Evolutionary conservation across 2,797 vertebrate species (phyloP).

Genomic region (Heterohyrax brucei): DNA sequence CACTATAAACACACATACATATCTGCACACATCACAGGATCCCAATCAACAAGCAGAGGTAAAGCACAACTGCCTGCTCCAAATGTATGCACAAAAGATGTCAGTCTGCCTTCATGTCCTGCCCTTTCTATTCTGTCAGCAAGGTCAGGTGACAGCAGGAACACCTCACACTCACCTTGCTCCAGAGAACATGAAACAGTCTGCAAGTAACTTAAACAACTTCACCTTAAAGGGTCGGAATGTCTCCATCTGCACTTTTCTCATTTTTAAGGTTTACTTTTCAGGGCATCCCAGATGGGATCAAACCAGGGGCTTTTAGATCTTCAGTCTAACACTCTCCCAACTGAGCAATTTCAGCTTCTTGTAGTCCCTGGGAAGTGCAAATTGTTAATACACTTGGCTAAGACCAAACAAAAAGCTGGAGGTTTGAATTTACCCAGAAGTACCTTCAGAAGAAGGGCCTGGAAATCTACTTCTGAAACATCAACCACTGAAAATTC

Average conservation of each 20-base stretch:
- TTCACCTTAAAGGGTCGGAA: neutral
- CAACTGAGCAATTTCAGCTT: neutral
- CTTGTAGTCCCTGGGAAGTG: neutral
- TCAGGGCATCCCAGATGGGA: neutral
- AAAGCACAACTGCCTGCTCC: neutral
- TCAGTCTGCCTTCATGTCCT: neutral
- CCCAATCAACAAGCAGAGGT: constrained; percentile 7
- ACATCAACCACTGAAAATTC: neutral
- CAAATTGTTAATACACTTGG: neutral
- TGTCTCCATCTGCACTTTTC: neutral
- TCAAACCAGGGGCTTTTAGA: neutral
- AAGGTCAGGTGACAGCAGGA: neutral
- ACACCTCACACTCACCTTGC: neutral
- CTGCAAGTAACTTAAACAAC: neutral
- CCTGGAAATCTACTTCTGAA: neutral
- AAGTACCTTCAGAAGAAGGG: neutral
- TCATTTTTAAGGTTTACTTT: constrained; percentile 28
- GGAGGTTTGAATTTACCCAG: neutral
- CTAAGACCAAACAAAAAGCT: neutral
- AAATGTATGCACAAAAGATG: neutral
- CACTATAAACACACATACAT: neutral
- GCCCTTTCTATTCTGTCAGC: neutral
- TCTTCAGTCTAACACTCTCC: neutral
- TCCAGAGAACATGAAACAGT: neutral
- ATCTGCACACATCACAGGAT: neutral